Conservation (phyloP, 2,888 invertebrate genomes). For the Sialis fuliginosa region DNA sequence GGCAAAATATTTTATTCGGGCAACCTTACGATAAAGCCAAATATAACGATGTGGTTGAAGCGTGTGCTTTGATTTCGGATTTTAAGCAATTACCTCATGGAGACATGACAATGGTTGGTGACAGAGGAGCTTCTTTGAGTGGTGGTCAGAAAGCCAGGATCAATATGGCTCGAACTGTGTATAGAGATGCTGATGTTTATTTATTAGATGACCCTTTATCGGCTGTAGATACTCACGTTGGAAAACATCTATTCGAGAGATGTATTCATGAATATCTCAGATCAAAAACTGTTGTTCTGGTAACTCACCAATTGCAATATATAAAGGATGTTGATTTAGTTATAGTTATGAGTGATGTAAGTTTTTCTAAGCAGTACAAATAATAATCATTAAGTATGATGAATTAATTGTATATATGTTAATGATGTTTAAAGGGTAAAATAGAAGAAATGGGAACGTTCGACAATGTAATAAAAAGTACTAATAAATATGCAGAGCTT, state of each 20-base stretch:
- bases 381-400: no score
- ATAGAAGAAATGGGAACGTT: constrained; percentile 38
- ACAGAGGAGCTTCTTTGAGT: constrained; percentile 28
- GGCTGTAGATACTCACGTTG: background rate
- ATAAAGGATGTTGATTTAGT: constrained; percentile 38
- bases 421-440: constrained; percentile 31
- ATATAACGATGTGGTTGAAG: constrained; percentile 29
- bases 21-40: constrained; percentile 37
- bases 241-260: constrained; percentile 19
- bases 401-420: no score
- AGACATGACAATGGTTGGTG: constrained; percentile 38
- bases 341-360: constrained; percentile 39
- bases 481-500: background rate
- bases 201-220: constrained; percentile 4
- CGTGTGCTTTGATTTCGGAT: constrained; percentile 28
- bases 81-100: constrained; percentile 33
- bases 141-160: constrained; percentile 18
- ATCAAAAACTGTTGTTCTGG: constrained; percentile 44
- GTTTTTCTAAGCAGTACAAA: constrained; percentile 13
- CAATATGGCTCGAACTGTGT: constrained; percentile 4
- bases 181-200: constrained; percentile 3
- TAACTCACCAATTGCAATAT: constrained; percentile 64
- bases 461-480: constrained; percentile 17
- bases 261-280: constrained; percentile 11
- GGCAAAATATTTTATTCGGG: constrained; percentile 80